These are phyloP conservation scores for Proisotoma minuta DNA, from an alignment of 2,888 invertebrate species.

Conservation along the genomic window DNA sequence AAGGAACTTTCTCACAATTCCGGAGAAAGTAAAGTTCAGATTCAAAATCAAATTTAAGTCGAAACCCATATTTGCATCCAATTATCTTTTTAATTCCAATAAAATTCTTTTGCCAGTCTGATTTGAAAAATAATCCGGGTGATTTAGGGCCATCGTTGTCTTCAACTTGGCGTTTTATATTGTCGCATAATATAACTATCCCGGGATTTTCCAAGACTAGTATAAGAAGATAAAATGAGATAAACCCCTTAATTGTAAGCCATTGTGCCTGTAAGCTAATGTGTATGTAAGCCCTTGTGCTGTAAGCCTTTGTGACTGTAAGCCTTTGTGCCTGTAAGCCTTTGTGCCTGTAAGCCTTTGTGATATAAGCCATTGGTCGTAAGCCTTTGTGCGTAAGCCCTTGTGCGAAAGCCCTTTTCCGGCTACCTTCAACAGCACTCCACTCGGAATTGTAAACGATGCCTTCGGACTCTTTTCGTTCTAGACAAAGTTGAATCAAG, in stretches of 20 bases:
- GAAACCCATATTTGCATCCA: constrained; percentile 9
- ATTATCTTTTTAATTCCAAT: constrained; percentile 1
- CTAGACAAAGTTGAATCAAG: constrained; percentile 2
- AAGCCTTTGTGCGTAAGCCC: no score
- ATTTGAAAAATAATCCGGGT: background rate
- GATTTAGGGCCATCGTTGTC: background rate
- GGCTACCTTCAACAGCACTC: constrained; percentile 16
- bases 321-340: no score
- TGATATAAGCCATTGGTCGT: no score
- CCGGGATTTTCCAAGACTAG: constrained; percentile 12
- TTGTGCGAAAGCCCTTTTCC: no score
- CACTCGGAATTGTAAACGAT: constrained; percentile 10
- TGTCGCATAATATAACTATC: background rate
- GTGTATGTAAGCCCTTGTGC: no score
- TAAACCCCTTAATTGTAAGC: no score
- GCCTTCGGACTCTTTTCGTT: constrained; percentile 10
- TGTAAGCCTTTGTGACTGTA: no score
- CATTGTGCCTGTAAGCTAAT: no score
- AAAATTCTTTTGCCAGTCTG: constrained; percentile 14
- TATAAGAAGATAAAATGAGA: no score
- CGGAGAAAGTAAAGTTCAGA: background rate
- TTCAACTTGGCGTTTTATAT: background rate
- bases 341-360: no score
- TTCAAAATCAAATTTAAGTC: constrained; percentile 8
- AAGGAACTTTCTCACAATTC: constrained; percentile 7